Evolutionary conservation across 2,888 invertebrate genomes (phyloP).

Genomic region (Pandemis corylana): DNA sequence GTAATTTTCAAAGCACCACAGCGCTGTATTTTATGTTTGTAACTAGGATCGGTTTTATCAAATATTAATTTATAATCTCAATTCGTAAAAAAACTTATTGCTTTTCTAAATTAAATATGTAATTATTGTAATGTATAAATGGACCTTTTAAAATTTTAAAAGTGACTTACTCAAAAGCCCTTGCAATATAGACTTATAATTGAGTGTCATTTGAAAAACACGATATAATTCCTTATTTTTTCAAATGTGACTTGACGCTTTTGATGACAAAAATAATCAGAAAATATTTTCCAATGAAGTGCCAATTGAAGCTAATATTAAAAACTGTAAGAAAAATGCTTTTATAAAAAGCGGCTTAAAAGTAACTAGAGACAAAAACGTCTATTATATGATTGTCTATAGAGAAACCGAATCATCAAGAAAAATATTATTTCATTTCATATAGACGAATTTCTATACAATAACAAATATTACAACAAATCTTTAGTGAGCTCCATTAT

Average conservation of each 20-base stretch:
- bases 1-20: constrained; percentile 4
- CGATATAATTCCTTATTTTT: too few species aligned
- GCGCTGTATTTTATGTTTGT: constrained; percentile 15
- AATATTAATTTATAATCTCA: too few species aligned
- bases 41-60: constrained; percentile 17
- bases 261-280: too few species aligned
- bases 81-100: constrained; percentile 33
- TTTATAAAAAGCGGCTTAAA: background rate
- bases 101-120: constrained; percentile 14
- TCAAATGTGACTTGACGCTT: too few species aligned
- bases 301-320: too few species aligned
- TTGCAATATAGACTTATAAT: too few species aligned
- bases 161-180: background rate
- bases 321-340: background rate
- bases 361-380: background rate
- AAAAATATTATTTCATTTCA: background rate
- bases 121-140: background rate
- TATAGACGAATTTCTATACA: background rate
- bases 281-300: too few species aligned
- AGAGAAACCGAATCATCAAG: background rate
- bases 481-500: background rate
- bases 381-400: background rate
- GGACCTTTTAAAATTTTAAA: background rate
- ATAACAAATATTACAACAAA: background rate
- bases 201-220: too few species aligned